phyloP scores from a whole-genome alignment of 2,113 vertebrate species.

The Taxidea taxus region DNA sequence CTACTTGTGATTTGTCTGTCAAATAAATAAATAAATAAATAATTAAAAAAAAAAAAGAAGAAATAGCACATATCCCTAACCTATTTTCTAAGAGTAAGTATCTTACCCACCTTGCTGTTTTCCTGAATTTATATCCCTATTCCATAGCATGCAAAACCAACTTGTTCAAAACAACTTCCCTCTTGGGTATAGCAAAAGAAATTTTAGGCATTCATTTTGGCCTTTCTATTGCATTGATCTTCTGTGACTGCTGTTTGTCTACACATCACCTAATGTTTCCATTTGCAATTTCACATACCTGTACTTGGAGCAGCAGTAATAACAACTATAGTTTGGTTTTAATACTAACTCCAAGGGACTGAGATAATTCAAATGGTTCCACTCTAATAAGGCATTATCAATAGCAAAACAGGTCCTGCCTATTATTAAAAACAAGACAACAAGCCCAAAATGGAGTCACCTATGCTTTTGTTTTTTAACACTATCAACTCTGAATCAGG shows the following conservation, averaged over 20 bases:
- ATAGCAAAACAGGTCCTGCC: not conserved
- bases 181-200: not conserved
- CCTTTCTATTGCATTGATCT: not conserved
- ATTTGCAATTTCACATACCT: not conserved
- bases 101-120: not conserved
- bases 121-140: not conserved
- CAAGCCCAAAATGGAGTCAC: not conserved
- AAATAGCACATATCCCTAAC: not conserved
- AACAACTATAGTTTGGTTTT: not conserved
- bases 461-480: not conserved
- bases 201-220: not conserved
- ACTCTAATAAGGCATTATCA: not conserved
- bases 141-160: not conserved
- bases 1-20: too few species aligned
- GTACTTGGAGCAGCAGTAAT: not conserved
- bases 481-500: not conserved
- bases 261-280: not conserved
- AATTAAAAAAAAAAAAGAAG: too few species aligned
- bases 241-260: not conserved
- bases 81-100: not conserved
- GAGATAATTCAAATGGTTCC: not conserved
- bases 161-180: not conserved
- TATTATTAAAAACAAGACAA: not conserved
- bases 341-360: not conserved
- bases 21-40: too few species aligned